A percentile compares a stretch with the other conserved stretches of the same genome.
These are phyloP conservation scores for Coptotermes formosanus DNA, from an alignment of 1,140 invertebrate genomes.

Conservation along the genomic window DNA sequence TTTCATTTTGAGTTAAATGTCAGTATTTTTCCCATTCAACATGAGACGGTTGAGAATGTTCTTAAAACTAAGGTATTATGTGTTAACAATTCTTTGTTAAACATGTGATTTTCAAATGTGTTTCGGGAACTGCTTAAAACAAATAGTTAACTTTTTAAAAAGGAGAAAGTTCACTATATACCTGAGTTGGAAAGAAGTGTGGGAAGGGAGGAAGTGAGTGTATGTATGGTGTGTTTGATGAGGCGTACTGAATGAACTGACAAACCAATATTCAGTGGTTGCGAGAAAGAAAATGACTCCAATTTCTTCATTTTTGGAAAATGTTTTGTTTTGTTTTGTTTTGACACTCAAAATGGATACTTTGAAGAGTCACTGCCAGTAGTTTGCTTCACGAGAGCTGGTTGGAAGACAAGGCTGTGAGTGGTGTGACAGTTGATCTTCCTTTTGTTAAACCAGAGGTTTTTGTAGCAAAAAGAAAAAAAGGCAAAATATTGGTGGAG, in stretches of 20 bases:
- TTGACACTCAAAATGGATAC: not conserved
- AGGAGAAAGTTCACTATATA: not conserved
- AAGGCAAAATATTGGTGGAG: no score
- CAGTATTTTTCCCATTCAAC: not conserved
- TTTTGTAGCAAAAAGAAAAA: not conserved
- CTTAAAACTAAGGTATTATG: not conserved
- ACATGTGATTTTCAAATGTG: not conserved
- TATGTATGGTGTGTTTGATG: not conserved
- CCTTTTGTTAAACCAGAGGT: not conserved
- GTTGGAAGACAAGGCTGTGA: constrained; percentile 10
- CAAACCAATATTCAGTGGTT: not conserved
- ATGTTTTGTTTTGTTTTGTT: not conserved
- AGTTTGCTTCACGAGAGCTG: not conserved
- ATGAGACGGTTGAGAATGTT: not conserved
- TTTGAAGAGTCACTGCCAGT: not conserved
- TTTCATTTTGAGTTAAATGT: constrained; percentile 16
- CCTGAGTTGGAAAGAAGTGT: not conserved
- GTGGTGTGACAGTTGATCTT: not conserved
- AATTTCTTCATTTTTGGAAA: not conserved
- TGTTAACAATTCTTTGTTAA: not conserved
- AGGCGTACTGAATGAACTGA: no score
- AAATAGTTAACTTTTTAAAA: not conserved
- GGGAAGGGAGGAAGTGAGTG: not conserved
- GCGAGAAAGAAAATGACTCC: not conserved
- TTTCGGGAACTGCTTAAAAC: not conserved